These are phyloP conservation scores for Zele albiditarsus DNA, from an alignment of 2,888 invertebrate species.

Conservation along the genomic window DNA sequence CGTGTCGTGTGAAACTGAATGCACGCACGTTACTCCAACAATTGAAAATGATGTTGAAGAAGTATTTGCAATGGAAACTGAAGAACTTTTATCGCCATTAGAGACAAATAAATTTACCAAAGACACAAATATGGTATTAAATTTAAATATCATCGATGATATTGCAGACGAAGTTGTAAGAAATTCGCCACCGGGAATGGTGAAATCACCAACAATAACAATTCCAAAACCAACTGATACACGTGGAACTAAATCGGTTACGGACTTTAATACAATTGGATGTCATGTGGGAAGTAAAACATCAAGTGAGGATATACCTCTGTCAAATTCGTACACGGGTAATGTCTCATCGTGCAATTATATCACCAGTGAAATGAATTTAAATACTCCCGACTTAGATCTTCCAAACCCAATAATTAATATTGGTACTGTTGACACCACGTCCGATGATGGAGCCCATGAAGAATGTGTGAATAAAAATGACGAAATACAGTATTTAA, in stretches of 20 bases:
- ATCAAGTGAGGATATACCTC: slow-evolving; percentile 66
- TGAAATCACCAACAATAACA: slow-evolving; percentile 82
- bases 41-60: slow-evolving; percentile 74
- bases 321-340: slow-evolving; percentile 50
- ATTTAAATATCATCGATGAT: slow-evolving; percentile 73
- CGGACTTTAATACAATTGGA: slow-evolving; percentile 76
- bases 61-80: slow-evolving; percentile 84
- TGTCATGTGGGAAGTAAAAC: slow-evolving; percentile 79
- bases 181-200: slow-evolving; percentile 62
- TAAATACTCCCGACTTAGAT: slow-evolving; percentile 34
- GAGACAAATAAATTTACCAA: slow-evolving; percentile 72
- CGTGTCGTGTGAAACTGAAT: slow-evolving; percentile 1
- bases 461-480: slow-evolving; percentile 33
- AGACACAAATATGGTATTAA: slow-evolving; percentile 70
- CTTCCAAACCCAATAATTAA: slow-evolving; percentile 30
- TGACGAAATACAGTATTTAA: slow-evolving; percentile 50
- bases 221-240: slow-evolving; percentile 75
- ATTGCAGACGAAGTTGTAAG: slow-evolving; percentile 71
- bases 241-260: slow-evolving; percentile 75
- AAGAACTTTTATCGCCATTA: slow-evolving; percentile 72
- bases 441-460: slow-evolving; percentile 40
- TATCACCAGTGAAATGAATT: slow-evolving; percentile 3
- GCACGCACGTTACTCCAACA: slow-evolving; percentile 38
- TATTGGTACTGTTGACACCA: slow-evolving; percentile 31
- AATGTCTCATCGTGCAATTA: slow-evolving; percentile 25